Conservation (phyloP, 2,888 invertebrate species). For the Ceratothoa steindachneri region DNA sequence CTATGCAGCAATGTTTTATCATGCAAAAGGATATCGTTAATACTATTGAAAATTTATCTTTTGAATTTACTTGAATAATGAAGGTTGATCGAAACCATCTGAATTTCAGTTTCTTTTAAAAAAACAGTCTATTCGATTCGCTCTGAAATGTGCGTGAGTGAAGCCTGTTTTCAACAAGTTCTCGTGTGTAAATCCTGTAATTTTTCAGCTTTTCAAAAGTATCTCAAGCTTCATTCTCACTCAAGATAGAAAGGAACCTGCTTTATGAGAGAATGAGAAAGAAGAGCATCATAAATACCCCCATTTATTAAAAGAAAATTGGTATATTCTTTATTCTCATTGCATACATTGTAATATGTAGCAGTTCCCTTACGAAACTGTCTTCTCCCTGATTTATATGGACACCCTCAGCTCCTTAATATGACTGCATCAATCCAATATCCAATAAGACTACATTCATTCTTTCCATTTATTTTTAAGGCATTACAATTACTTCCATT, state of each 20-base stretch:
- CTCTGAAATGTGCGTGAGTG: not conserved
- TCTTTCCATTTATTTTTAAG: constrained; percentile 1
- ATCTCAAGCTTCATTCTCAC: too few relatives aligned
- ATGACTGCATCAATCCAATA: constrained; percentile 1
- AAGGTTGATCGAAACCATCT: too few relatives aligned
- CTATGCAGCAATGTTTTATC: not conserved
- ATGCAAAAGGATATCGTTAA: not conserved
- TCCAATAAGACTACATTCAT: constrained; percentile 10
- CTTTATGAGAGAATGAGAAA: too few relatives aligned
- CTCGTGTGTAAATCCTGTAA: not conserved
- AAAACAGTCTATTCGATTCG: not conserved
- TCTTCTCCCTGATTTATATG: not conserved
- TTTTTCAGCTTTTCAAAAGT: too few relatives aligned
- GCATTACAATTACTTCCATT: not conserved
- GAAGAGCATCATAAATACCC: too few relatives aligned
- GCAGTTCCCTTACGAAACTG: not conserved
- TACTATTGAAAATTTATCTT: not conserved
- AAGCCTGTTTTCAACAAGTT: not conserved
- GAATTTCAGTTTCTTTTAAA: not conserved
- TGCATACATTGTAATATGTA: not conserved
- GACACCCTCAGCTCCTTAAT: too few relatives aligned
- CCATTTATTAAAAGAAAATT: too few relatives aligned
- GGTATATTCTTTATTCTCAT: too few relatives aligned
- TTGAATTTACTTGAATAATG: not conserved
- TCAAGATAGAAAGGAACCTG: too few relatives aligned